phyloP scores from a whole-genome alignment of 2,888 invertebrate genomes.

The Chrysina gloriosa region DNA sequence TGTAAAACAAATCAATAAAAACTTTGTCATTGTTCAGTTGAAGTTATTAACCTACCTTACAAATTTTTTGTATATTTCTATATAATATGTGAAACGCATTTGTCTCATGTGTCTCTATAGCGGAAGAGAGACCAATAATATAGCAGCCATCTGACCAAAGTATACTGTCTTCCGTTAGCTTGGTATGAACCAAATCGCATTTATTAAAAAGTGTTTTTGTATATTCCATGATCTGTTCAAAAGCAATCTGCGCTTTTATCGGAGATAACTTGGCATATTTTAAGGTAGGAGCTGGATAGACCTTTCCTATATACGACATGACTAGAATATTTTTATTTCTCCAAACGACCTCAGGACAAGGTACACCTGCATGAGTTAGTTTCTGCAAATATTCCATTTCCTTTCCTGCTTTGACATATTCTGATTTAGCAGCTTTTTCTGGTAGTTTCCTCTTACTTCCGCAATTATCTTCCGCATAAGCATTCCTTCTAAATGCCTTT shows the following conservation, averaged over 20 bases:
- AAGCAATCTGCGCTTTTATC: conserved; percentile 70
- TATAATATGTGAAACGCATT: conserved; percentile 87
- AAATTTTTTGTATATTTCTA: conserved; percentile 88
- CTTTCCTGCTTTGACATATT: conserved; percentile 96
- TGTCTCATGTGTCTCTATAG: conserved; percentile 92
- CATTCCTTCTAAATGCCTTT: not conserved
- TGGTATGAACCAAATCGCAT: conserved; percentile 92
- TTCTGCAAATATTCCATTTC: conserved; percentile 92
- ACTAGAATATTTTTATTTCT: conserved; percentile 88
- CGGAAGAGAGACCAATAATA: conserved; percentile 95
- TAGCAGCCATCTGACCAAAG: conserved; percentile 85
- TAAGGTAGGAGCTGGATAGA: conserved; percentile 82
- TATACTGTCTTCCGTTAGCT: conserved; percentile 93
- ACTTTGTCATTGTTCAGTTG: not conserved
- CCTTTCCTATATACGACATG: conserved; percentile 90
- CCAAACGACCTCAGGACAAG: conserved; percentile 84
- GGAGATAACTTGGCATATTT: conserved; percentile 77
- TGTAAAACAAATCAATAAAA: conserved; percentile 61
- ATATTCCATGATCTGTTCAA: conserved; percentile 72
- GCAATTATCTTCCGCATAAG: not conserved
- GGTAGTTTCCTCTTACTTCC: not conserved
- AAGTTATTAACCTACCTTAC: conserved; percentile 69
- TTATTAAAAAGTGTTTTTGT: conserved; percentile 86
- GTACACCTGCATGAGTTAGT: conserved; percentile 81
- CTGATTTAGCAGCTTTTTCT: conserved; percentile 66